Evolutionary conservation across 2,888 invertebrate genomes (phyloP).

Genomic region (Alviniconcha strummeri): DNA sequence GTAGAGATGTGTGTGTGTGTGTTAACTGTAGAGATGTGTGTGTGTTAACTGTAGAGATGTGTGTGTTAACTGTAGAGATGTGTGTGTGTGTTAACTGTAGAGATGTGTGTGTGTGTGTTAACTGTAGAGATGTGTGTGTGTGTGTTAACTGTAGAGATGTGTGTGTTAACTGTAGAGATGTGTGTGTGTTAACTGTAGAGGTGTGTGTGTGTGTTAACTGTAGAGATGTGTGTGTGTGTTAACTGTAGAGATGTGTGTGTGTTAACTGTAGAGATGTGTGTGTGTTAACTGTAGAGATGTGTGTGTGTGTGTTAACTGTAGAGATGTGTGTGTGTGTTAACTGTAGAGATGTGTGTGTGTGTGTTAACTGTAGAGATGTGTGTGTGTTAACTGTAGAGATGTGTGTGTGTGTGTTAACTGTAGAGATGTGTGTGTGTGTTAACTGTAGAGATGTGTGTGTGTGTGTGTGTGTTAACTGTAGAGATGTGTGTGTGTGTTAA

Average conservation of each 20-base stretch:
- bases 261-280: not conserved
- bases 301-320: not conserved
- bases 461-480: not conserved
- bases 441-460: not conserved
- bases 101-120: not conserved
- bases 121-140: not conserved
- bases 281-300: not conserved
- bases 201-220: not conserved
- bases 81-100: not conserved
- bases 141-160: not conserved
- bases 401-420: not conserved
- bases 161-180: not conserved
- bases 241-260: not conserved
- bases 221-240: not conserved
- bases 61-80: no score
- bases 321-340: not conserved
- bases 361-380: not conserved
- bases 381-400: not conserved
- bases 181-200: no score
- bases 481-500: not conserved
- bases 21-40: not conserved
- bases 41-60: not conserved
- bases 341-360: not conserved
- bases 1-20: not conserved
- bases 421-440: not conserved